These are phyloP conservation scores for Gavia stellata DNA, from an alignment of 2,113 vertebrate genomes.

Conservation along the genomic window DNA sequence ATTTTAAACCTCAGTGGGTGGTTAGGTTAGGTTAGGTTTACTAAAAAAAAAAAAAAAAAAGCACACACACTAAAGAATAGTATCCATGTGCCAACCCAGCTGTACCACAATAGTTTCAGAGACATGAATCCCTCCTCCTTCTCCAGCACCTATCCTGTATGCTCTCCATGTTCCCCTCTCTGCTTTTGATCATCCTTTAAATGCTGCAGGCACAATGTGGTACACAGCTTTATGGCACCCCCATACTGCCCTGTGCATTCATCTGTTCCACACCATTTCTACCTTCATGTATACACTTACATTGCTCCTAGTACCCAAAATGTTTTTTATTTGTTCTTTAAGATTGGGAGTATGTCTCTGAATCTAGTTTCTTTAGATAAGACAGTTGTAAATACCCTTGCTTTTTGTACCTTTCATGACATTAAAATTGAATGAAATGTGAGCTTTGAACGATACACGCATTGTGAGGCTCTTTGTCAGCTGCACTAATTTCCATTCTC, in stretches of 20 bases:
- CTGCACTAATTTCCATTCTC: background rate
- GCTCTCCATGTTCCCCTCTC: background rate
- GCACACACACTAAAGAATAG: background rate
- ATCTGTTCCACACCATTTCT: background rate
- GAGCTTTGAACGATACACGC: background rate
- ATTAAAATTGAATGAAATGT: slow-evolving; percentile 4
- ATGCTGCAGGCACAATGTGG: background rate
- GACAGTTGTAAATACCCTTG: background rate
- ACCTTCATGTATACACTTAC: background rate
- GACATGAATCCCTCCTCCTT: background rate
- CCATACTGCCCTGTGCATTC: fast-evolving
- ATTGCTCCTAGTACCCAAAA: background rate
- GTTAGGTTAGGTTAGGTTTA: background rate
- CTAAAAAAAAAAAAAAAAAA: background rate
- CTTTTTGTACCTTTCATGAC: background rate
- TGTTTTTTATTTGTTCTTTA: background rate
- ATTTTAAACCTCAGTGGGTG: background rate
- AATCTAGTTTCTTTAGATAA: background rate
- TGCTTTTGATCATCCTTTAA: background rate
- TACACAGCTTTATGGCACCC: background rate
- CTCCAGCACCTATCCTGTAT: background rate
- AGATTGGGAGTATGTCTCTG: background rate
- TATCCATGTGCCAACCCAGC: background rate
- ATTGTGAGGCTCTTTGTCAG: background rate
- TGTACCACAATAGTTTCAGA: background rate